phyloP scores from a whole-genome alignment of 2,113 vertebrate species.

The Acrocephalus arundinaceus region DNA sequence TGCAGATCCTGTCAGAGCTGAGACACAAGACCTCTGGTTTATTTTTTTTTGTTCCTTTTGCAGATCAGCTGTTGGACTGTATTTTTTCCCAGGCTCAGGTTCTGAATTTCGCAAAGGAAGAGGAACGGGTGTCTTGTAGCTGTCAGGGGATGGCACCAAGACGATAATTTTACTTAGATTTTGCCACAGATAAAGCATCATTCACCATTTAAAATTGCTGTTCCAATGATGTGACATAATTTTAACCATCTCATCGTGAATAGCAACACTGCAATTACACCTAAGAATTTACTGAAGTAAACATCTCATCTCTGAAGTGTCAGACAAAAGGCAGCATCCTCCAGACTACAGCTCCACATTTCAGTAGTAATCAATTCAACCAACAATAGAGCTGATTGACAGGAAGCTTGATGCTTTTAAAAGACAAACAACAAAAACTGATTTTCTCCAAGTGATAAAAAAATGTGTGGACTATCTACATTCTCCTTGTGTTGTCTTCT shows the following conservation, averaged over 20 bases:
- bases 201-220: neutral
- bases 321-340: slow-evolving; percentile 35
- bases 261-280: slow-evolving; percentile 34
- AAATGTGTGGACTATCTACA: neutral
- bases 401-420: neutral
- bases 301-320: slow-evolving; percentile 39
- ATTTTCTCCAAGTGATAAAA: neutral
- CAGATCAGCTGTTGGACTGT: neutral
- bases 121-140: neutral
- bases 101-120: neutral
- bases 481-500: neutral
- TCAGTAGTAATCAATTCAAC: neutral
- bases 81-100: neutral
- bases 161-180: neutral
- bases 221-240: neutral
- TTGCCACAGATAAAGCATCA: neutral
- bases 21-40: neutral
- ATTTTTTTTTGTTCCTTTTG: neutral
- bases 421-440: neutral
- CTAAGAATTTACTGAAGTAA: slow-evolving; percentile 33
- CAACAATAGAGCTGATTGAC: slow-evolving; percentile 43
- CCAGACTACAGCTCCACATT: neutral
- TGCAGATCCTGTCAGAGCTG: neutral
- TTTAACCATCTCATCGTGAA: neutral
- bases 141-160: neutral